Evolutionary conservation across 2,888 invertebrate genomes (phyloP).

Genomic region (Coleophora flavipennella): DNA sequence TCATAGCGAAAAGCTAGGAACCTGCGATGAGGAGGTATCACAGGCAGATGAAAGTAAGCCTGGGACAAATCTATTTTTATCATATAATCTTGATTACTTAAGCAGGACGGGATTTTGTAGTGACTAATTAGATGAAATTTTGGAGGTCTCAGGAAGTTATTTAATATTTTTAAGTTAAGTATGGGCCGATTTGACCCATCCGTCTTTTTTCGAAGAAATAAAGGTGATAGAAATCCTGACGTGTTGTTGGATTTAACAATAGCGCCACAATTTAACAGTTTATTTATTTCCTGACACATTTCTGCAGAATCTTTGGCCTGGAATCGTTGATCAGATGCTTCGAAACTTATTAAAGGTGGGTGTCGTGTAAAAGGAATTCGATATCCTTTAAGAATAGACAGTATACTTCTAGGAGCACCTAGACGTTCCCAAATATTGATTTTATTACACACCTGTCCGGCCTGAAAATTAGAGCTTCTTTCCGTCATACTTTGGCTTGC

Average conservation of each 20-base stretch:
- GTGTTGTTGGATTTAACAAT: no score
- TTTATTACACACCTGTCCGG: no score
- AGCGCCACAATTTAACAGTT: not conserved
- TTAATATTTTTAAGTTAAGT: no score
- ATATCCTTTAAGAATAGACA: slow-evolving; percentile 5
- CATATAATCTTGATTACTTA: slow-evolving; percentile 9
- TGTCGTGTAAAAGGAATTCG: slow-evolving; percentile 7
- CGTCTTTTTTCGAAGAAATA: no score
- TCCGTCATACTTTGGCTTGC: no score
- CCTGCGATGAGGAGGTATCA: slow-evolving; percentile 10
- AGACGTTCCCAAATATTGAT: no score
- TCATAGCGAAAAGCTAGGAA: slow-evolving; percentile 14
- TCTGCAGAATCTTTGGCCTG: not conserved
- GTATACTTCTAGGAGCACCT: not conserved
- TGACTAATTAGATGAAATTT: slow-evolving; percentile 10
- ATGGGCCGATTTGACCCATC: no score
- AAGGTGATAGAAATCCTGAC: no score
- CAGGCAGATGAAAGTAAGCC: slow-evolving; percentile 13
- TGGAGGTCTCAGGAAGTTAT: slow-evolving; percentile 3
- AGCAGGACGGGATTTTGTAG: slow-evolving; percentile 6
- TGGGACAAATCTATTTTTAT: slow-evolving; percentile 16
- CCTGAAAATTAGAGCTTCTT: no score
- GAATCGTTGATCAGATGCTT: not conserved
- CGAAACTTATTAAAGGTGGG: not conserved
- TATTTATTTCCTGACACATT: not conserved